Percentiles rank a stretch among this genome's conserved stretches.
Evolutionary conservation across 2,113 vertebrate species (phyloP).

Genomic region (Notiomystis cincta): DNA sequence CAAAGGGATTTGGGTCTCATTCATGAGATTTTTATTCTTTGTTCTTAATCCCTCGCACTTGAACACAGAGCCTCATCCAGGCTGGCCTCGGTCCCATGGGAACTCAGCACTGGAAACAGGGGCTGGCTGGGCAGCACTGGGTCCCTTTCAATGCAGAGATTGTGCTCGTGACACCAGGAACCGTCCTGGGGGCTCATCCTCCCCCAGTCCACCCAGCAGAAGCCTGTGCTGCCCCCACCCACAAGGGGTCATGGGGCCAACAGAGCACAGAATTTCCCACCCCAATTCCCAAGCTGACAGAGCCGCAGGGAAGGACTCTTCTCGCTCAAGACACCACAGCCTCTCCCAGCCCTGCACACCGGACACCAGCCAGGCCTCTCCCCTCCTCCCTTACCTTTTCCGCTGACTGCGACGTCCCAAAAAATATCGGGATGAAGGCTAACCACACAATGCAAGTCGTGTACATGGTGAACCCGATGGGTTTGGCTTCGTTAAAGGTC

Average conservation of each 20-base stretch:
- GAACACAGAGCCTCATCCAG: background rate
- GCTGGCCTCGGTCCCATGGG: background rate
- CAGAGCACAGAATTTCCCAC: background rate
- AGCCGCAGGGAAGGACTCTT: rapidly evolving
- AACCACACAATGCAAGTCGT: constrained; percentile 98
- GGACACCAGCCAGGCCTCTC: background rate
- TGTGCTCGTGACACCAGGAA: rapidly evolving
- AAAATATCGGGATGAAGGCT: constrained; percentile 97
- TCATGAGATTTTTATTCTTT: constrained; percentile 32
- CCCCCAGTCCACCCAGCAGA: background rate
- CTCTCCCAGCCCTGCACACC: background rate
- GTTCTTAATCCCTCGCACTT: background rate
- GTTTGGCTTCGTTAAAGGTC: constrained; percentile 98
- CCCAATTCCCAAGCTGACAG: background rate
- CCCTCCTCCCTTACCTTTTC: constrained; percentile 73
- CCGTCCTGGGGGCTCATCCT: background rate
- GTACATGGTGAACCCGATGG: constrained; percentile 98
- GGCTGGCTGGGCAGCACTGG: rapidly evolving
- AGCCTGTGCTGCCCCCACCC: background rate
- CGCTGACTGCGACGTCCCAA: constrained; percentile 91
- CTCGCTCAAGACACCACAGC: background rate
- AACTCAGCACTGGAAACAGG: background rate
- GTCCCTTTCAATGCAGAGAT: background rate
- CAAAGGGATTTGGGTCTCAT: constrained; percentile 33
- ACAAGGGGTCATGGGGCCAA: rapidly evolving